phyloP scores from a whole-genome alignment of 2,113 vertebrate genomes.

The Xerus inauris region DNA sequence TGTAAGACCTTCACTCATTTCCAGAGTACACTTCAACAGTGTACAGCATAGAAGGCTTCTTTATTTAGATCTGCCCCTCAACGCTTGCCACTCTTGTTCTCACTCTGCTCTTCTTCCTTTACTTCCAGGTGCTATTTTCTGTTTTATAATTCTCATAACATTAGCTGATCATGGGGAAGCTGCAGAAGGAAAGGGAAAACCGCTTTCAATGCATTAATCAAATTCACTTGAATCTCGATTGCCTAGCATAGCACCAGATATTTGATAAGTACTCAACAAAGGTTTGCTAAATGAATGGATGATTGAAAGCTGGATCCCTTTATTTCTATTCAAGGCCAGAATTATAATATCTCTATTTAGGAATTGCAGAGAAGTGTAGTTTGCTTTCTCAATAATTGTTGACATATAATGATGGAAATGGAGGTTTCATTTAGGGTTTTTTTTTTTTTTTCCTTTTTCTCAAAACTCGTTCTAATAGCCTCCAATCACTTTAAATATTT shows the following conservation, averaged over 20 bases:
- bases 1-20: neutral
- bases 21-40: neutral
- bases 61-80: neutral
- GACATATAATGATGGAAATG: conserved; percentile 12
- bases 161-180: neutral
- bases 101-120: neutral
- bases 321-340: neutral
- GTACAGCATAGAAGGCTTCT: neutral
- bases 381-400: neutral
- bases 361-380: neutral
- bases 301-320: neutral
- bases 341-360: neutral
- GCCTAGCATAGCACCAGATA: neutral
- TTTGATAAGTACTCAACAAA: neutral
- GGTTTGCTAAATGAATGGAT: neutral
- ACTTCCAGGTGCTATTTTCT: neutral
- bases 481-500: conserved; percentile 3
- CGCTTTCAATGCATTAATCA: neutral
- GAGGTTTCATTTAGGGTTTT: neutral
- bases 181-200: neutral
- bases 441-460: neutral
- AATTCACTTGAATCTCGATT: neutral
- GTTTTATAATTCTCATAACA: neutral
- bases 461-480: neutral
- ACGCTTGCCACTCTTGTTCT: too few species aligned